Percentiles rank a stretch among this genome's conserved stretches.
phyloP scores from a whole-genome alignment of 2,113 vertebrate species.

The Amblyornis subalaris region DNA sequence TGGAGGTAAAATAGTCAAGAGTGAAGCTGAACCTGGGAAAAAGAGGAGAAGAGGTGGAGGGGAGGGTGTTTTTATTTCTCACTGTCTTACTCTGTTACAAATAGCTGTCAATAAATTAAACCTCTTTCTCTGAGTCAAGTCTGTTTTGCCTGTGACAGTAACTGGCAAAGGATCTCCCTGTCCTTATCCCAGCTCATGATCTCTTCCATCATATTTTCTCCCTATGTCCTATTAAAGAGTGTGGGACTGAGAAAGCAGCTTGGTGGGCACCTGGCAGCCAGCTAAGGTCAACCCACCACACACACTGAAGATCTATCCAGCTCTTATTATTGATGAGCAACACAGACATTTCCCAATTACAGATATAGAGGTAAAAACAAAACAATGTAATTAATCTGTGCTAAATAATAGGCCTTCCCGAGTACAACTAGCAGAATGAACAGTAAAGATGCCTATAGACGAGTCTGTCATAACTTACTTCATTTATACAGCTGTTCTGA shows the following conservation, averaged over 20 bases:
- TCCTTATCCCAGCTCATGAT: neutral
- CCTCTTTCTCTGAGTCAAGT: neutral
- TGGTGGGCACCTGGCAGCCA: neutral
- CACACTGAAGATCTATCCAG: neutral
- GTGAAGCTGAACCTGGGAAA: neutral
- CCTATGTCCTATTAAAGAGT: neutral
- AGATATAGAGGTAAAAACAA: neutral
- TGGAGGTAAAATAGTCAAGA: neutral
- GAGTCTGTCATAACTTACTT: neutral
- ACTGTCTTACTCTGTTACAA: neutral
- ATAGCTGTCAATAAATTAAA: neutral
- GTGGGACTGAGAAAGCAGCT: neutral
- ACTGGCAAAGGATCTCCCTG: neutral
- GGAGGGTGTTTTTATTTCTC: neutral
- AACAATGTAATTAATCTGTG: neutral
- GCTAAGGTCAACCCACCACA: neutral
- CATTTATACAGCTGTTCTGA: neutral
- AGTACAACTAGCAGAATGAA: neutral
- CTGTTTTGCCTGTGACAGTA: neutral
- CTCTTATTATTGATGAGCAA: neutral
- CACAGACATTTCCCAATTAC: rapidly evolving
- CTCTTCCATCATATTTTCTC: neutral
- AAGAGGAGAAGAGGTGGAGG: neutral
- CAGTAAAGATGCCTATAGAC: neutral
- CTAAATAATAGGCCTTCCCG: neutral